A percentile compares a stretch with the other conserved stretches of the same genome.
phyloP scores from a whole-genome alignment of 2,888 invertebrate species.

The Folsomia manolachei region DNA sequence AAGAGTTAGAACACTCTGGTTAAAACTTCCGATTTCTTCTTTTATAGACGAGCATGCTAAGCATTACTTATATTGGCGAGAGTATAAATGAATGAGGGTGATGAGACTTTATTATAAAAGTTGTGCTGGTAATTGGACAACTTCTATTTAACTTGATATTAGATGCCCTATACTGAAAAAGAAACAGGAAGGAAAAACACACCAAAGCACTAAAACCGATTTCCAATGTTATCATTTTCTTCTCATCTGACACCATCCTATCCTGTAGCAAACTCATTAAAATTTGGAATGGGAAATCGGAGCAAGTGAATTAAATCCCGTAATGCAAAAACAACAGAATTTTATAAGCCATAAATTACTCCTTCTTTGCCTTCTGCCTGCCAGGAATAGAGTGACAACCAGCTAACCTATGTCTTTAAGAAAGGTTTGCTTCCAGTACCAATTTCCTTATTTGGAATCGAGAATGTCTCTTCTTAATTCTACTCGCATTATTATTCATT shows the following conservation, averaged over 20 bases:
- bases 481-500: background rate
- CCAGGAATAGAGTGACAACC: too few species aligned
- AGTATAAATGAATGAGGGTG: background rate
- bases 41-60: too few species aligned
- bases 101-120: conserved; percentile 22
- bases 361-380: too few species aligned
- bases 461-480: background rate
- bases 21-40: too few species aligned
- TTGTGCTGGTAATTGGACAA: conserved; percentile 15
- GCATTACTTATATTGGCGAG: too few species aligned
- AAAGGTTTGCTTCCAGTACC: background rate
- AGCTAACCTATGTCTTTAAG: too few species aligned
- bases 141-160: background rate
- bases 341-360: conserved; percentile 19
- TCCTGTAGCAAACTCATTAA: background rate
- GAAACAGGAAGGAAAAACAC: background rate
- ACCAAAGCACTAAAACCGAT: background rate
- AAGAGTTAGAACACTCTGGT: too few species aligned
- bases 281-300: background rate
- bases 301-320: background rate
- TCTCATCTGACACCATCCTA: background rate
- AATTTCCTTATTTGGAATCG: background rate
- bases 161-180: too few species aligned
- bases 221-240: background rate
- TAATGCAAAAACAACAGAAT: conserved; percentile 17